phyloP scores from a whole-genome alignment of 1,140 invertebrate species.

The Dendroctonus ponderosae region DNA sequence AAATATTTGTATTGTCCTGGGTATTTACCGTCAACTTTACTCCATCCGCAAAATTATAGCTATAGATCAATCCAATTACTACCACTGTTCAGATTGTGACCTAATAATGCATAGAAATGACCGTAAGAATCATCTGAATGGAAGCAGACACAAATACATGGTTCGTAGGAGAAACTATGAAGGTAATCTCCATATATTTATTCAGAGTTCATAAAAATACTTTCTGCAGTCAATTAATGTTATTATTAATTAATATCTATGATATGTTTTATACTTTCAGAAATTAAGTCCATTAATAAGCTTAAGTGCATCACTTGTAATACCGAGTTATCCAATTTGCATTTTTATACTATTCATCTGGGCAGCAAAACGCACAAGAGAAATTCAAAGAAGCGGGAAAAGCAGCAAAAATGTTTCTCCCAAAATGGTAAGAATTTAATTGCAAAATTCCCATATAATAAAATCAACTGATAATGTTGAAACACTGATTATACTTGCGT shows the following conservation, averaged over 20 bases:
- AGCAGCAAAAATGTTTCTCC: background rate
- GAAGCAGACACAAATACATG: slow-evolving; percentile 4
- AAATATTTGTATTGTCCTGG: too few relatives aligned
- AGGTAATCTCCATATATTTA: background rate
- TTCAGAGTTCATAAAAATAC: background rate
- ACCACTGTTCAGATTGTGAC: slow-evolving; percentile 10
- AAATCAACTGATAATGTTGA: background rate
- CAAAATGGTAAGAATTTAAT: background rate
- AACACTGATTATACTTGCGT: too few relatives aligned
- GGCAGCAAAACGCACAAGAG: slow-evolving; percentile 25
- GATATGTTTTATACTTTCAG: background rate
- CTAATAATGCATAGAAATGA: slow-evolving; percentile 13
- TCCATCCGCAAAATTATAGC: too few relatives aligned
- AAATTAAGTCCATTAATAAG: background rate
- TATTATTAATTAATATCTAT: background rate
- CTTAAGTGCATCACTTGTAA: slow-evolving; percentile 14
- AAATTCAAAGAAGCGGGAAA: slow-evolving; percentile 6
- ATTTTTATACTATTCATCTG: slow-evolving; percentile 16
- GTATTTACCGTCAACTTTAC: too few relatives aligned
- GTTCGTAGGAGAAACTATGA: background rate
- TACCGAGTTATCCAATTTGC: slow-evolving; percentile 4
- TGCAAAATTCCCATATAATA: background rate
- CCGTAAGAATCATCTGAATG: slow-evolving; percentile 18
- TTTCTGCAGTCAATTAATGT: background rate
- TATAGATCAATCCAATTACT: background rate